Percentiles rank a stretch among this genome's conserved stretches.
Conservation (phyloP, 2,113 vertebrate species). For the Benthochromis sp. region DNA sequence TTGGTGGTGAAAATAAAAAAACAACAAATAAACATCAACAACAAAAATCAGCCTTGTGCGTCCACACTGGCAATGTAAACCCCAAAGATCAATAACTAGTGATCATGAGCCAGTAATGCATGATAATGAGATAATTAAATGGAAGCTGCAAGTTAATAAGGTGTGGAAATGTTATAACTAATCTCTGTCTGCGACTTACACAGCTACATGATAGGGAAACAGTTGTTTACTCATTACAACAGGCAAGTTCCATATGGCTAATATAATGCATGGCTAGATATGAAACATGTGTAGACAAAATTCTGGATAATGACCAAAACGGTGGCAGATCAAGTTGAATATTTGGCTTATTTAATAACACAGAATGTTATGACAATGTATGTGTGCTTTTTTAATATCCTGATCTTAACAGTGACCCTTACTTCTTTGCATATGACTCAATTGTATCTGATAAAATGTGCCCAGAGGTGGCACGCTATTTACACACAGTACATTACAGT, state of each 20-base stretch:
- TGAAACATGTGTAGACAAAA: background rate
- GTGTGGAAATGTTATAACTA: background rate
- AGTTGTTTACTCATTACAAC: background rate
- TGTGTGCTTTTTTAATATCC: background rate
- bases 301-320: background rate
- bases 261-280: background rate
- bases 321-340: background rate
- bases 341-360: background rate
- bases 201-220: background rate
- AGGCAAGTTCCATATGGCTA: background rate
- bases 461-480: background rate
- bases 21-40: background rate
- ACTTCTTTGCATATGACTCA: background rate
- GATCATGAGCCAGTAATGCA: background rate
- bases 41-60: background rate
- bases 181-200: background rate
- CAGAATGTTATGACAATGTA: rapidly evolving
- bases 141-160: background rate
- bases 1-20: background rate
- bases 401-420: background rate
- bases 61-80: background rate
- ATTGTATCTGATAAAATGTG: background rate
- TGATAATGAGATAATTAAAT: background rate
- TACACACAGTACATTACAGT: background rate
- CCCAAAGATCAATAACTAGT: background rate